These are phyloP conservation scores for Neosilurus mollespiculum DNA, from an alignment of 2,797 vertebrate genomes.

Conservation along the genomic window DNA sequence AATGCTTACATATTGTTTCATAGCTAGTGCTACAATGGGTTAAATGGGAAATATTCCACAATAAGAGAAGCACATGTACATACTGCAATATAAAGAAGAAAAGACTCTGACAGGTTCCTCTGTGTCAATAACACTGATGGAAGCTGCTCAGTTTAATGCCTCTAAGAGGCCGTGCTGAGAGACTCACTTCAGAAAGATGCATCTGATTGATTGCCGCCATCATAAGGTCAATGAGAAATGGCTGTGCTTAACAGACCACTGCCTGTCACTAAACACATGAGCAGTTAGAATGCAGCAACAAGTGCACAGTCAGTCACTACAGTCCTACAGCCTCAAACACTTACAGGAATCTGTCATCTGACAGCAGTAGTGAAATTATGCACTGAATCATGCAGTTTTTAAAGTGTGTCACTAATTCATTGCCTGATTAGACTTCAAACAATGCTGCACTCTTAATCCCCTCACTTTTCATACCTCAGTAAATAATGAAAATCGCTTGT, in stretches of 20 bases:
- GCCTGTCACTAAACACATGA: neutral
- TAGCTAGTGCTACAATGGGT: neutral
- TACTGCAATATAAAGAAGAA: neutral
- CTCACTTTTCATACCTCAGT: constrained; percentile 12
- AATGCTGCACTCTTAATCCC: constrained; percentile 14
- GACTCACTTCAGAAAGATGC: constrained; percentile 23
- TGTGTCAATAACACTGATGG: constrained; percentile 39
- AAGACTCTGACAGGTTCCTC: constrained; percentile 3
- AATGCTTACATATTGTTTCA: neutral
- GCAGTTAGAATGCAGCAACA: constrained; percentile 24
- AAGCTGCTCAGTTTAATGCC: constrained; percentile 33
- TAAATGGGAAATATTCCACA: neutral
- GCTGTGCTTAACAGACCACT: constrained; percentile 35
- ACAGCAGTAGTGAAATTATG: neutral
- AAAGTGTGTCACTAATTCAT: neutral
- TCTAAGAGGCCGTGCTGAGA: constrained; percentile 33
- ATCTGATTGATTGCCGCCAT: constrained; percentile 37
- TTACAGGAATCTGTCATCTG: neutral
- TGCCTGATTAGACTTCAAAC: constrained; percentile 36
- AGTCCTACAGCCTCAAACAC: neutral
- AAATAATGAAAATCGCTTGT: constrained; percentile 20
- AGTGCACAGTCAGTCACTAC: neutral
- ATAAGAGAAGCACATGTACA: neutral
- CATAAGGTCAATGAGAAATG: constrained; percentile 26
- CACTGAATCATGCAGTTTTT: neutral